Evolutionary conservation across 2,888 invertebrate species (phyloP), one percentile per base, ranked within the genome.

Genomic region (Ornithoptera alexandrae): DNA sequence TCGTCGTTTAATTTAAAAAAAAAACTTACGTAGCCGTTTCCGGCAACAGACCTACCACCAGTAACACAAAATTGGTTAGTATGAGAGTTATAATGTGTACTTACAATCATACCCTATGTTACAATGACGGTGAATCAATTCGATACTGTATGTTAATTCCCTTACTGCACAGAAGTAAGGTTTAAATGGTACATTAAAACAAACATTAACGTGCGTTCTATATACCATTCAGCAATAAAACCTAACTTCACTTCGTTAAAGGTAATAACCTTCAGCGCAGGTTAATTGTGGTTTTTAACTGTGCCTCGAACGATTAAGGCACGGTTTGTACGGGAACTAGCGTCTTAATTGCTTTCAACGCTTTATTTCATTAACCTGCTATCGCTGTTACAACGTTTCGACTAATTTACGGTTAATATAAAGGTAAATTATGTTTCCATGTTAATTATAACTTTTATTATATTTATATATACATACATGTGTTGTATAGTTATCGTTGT

Each of bases 231-330:
- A 10, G n/a, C n/a, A 53, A 53, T 53, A 17, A 53, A 53, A 53
- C 6, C 17, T n/a, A n/a, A 53, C 53, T 53, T 53, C 53, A 17
- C n/a, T n/a, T 53, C 53, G n/a, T n/a, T 53, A 53, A 53, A 18
- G n/a, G 53, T 15, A 30, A 30, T 64, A 53, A 53, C 30, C 18
- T 53, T 53, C 30, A 30, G 50, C 30, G 56, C 50, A 64, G 30
- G 53, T 53, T 64, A n/a, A 64, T 20, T 56, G 63, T 53, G 56
- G 63, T 64, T 64, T 50, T 63, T 53, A 64, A 64, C 53, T 56
- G 56, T 30, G 12, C 63, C n/a, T 36, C 53, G 15, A 56, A 18
- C 46, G n/a, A 53, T 53, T 53, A 53, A 53, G 53, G 53, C 6
- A 53, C 53, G n/a, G 18, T 6, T 6, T 15, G 17, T 15, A 12